Evolutionary conservation across 2,797 vertebrate genomes (phyloP).

Genomic region (Dryobates pubescens): DNA sequence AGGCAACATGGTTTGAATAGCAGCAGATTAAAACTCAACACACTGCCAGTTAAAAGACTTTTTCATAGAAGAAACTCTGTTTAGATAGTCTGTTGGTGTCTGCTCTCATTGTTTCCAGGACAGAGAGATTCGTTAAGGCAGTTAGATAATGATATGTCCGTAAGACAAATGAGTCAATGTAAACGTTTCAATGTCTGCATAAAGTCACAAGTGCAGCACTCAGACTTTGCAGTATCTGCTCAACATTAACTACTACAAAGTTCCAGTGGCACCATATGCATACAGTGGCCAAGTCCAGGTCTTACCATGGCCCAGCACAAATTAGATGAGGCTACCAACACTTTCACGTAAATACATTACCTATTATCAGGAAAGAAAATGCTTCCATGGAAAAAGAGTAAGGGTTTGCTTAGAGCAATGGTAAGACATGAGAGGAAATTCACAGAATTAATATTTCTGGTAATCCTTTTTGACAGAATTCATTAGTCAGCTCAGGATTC

Average conservation of each 20-base stretch:
- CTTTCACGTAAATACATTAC: neutral
- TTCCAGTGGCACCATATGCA: neutral
- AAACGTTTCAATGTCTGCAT: neutral
- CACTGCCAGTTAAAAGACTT: neutral
- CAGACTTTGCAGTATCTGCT: neutral
- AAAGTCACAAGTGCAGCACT: neutral
- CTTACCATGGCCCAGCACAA: neutral
- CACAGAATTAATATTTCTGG: neutral
- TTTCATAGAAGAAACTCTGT: neutral
- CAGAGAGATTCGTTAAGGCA: neutral
- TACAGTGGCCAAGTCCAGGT: neutral
- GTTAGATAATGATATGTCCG: rapidly evolving
- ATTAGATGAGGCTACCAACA: neutral
- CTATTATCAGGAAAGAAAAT: neutral
- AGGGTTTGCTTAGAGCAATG: neutral
- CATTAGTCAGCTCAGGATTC: neutral
- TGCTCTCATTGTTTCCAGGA: neutral
- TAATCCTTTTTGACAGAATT: neutral
- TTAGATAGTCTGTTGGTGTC: neutral
- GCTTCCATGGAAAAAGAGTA: neutral
- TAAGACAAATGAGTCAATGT: neutral
- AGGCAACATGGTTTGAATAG: too few species aligned
- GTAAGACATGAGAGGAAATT: neutral
- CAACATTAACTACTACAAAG: neutral
- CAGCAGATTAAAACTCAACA: too few species aligned